These are phyloP conservation scores for Listronotus oregonensis DNA, from an alignment of 1,140 invertebrate species.

Conservation along the genomic window DNA sequence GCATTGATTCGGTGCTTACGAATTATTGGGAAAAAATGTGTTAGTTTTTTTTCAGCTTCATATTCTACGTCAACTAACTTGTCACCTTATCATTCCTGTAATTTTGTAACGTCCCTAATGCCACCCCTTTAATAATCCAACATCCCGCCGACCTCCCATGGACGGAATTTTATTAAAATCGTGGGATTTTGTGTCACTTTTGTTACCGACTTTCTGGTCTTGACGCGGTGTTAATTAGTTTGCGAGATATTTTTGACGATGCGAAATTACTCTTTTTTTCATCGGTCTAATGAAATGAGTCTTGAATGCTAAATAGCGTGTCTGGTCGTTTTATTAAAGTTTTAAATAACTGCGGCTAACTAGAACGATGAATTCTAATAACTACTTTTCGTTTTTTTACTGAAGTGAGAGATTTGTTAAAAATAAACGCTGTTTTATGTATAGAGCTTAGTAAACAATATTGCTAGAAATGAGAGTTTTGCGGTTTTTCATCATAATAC, in stretches of 20 bases:
- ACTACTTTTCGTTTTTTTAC: too few species aligned
- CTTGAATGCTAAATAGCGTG: slow-evolving; percentile 23
- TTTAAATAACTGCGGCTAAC: slow-evolving; percentile 22
- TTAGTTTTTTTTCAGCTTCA: too few species aligned
- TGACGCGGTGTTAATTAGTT: slow-evolving; percentile 28
- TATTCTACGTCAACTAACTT: too few species aligned
- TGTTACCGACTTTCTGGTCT: slow-evolving; percentile 27
- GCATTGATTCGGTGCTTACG: too few species aligned
- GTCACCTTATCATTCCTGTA: too few species aligned
- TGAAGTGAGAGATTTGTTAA: too few species aligned
- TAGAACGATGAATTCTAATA: slow-evolving; percentile 1
- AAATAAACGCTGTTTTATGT: too few species aligned
- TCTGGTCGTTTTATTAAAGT: slow-evolving; percentile 22
- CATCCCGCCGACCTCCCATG: slow-evolving; percentile 1
- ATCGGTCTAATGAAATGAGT: slow-evolving; percentile 22
- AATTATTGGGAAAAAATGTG: too few species aligned
- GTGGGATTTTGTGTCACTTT: slow-evolving; percentile 24
- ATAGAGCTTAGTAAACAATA: too few species aligned
- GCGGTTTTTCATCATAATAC: too few species aligned
- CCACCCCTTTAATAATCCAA: slow-evolving; percentile 7
- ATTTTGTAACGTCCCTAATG: too few species aligned
- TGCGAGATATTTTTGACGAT: slow-evolving; percentile 26
- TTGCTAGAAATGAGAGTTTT: too few species aligned
- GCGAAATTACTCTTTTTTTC: slow-evolving; percentile 21
- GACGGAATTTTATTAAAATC: slow-evolving; percentile 26